Evolutionary conservation across 2,113 vertebrate genomes (phyloP).

Genomic region (Syngnathus typhle): DNA sequence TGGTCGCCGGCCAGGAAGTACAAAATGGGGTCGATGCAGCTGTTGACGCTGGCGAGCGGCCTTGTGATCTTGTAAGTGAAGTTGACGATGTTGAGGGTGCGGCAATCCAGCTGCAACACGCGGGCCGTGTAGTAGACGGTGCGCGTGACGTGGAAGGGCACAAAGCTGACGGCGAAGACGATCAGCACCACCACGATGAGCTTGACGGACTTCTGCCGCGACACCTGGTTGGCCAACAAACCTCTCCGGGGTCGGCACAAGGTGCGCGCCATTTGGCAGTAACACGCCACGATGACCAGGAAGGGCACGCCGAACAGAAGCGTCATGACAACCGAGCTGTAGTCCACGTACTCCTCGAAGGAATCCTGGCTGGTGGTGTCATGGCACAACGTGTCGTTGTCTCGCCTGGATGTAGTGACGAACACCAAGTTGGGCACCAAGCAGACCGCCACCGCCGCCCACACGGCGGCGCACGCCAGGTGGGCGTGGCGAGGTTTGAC

Average conservation of each 20-base stretch:
- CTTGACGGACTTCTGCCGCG: conserved; percentile 76
- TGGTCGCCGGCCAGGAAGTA: conserved; percentile 86
- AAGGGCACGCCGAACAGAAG: conserved; percentile 85
- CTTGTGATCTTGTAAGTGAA: conserved; percentile 88
- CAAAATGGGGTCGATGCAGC: conserved; percentile 88
- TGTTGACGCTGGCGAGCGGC: conserved; percentile 87
- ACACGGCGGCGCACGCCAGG: conserved; percentile 73
- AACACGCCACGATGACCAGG: conserved; percentile 80
- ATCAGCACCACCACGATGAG: conserved; percentile 81
- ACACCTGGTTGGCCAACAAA: conserved; percentile 46
- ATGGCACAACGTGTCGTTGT: conserved; percentile 81
- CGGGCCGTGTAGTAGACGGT: conserved; percentile 83
- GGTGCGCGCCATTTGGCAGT: conserved; percentile 80
- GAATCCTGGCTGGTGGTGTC: conserved; percentile 81
- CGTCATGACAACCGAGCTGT: conserved; percentile 81
- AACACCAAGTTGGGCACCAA: conserved; percentile 87
- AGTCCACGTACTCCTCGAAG: conserved; percentile 79
- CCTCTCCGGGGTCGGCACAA: conserved; percentile 67
- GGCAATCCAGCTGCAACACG: conserved; percentile 73
- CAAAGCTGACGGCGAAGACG: conserved; percentile 84
- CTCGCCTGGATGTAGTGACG: conserved; percentile 78
- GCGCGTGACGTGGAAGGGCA: conserved; percentile 90
- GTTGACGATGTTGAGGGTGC: conserved; percentile 81
- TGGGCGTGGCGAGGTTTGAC: conserved; percentile 74
- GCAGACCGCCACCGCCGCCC: conserved; percentile 73